phyloP scores from a whole-genome alignment of 2,113 vertebrate species.

The Cyanoderma ruficeps region DNA sequence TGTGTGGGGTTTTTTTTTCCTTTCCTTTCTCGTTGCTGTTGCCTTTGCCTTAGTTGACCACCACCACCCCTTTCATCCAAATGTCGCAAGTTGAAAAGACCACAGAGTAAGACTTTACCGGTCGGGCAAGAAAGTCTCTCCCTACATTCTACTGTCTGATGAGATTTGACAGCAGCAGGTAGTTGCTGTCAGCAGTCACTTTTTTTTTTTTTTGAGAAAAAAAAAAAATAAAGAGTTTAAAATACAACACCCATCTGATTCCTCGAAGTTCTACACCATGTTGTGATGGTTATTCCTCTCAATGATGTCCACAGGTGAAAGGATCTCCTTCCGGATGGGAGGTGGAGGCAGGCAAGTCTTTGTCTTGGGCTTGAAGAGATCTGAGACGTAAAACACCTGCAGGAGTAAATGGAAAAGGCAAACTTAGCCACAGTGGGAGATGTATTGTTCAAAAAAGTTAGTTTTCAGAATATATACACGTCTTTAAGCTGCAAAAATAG shows the following conservation, averaged over 20 bases:
- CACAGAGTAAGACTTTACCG: conserved; percentile 78
- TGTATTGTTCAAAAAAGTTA: neutral
- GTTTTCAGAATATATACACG: neutral
- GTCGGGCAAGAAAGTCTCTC: conserved; percentile 84
- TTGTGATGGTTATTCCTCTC: conserved; percentile 98
- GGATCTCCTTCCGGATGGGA: conserved; percentile 92
- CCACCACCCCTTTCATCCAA: conserved; percentile 73
- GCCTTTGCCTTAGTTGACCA: conserved; percentile 67
- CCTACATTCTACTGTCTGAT: conserved; percentile 99
- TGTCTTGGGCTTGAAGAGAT: conserved; percentile 90
- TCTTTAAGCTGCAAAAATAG: neutral
- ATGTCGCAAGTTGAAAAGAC: conserved; percentile 72
- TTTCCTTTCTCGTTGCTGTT: conserved; percentile 57
- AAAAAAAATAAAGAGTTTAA: neutral
- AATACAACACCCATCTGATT: conserved; percentile 12
- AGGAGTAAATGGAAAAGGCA: conserved; percentile 12
- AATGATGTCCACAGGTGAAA: conserved; percentile 93
- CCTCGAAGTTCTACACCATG: conserved; percentile 78
- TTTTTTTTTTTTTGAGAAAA: conserved; percentile 18
- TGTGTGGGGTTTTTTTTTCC: neutral
- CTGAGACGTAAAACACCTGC: conserved; percentile 94
- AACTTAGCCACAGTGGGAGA: neutral
- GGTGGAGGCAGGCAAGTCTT: conserved; percentile 84
- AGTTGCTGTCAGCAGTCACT: conserved; percentile 84
- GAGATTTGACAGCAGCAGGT: conserved; percentile 89